These are phyloP conservation scores for Tetragonisca angustula DNA, from an alignment of 2,888 invertebrate species.

Conservation along the genomic window DNA sequence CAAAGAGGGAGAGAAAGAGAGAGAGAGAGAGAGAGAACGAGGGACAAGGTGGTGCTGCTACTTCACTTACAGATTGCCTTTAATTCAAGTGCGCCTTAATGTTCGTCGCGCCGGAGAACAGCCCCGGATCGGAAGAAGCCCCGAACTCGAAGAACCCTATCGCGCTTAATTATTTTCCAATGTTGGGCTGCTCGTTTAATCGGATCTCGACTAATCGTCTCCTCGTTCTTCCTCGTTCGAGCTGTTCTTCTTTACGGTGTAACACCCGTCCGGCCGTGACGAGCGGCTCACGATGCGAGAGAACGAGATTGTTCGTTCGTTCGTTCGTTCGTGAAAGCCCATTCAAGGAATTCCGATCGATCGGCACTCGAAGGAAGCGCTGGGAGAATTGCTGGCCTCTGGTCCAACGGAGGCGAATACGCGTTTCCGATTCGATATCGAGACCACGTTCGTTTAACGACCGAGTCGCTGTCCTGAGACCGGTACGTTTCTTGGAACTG, in stretches of 20 bases:
- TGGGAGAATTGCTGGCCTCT: constrained; percentile 38
- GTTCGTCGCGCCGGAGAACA: constrained; percentile 20
- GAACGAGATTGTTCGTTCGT: not conserved
- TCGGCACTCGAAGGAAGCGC: constrained; percentile 36
- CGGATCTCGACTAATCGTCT: constrained; percentile 67
- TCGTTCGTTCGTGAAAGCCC: constrained; percentile 46
- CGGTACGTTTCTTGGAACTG: not conserved
- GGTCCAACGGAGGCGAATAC: constrained; percentile 32
- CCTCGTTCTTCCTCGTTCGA: constrained; percentile 28
- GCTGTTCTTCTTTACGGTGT: constrained; percentile 47
- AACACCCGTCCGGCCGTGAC: constrained; percentile 48
- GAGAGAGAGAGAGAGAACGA: no score
- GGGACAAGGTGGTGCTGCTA: not conserved
- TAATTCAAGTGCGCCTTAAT: constrained; percentile 39
- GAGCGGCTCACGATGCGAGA: constrained; percentile 1
- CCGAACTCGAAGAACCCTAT: constrained; percentile 60
- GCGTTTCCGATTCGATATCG: constrained; percentile 32
- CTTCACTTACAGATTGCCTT: constrained; percentile 52
- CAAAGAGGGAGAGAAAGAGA: no score
- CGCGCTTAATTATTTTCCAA: constrained; percentile 69
- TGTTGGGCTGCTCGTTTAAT: constrained; percentile 64
- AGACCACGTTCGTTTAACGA: constrained; percentile 13
- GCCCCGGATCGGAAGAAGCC: constrained; percentile 39
- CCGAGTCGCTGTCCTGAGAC: not conserved
- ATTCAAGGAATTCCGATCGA: constrained; percentile 51